These are phyloP conservation scores for Amazona guildingii DNA, from an alignment of 2,113 vertebrate genomes.

Conservation along the genomic window DNA sequence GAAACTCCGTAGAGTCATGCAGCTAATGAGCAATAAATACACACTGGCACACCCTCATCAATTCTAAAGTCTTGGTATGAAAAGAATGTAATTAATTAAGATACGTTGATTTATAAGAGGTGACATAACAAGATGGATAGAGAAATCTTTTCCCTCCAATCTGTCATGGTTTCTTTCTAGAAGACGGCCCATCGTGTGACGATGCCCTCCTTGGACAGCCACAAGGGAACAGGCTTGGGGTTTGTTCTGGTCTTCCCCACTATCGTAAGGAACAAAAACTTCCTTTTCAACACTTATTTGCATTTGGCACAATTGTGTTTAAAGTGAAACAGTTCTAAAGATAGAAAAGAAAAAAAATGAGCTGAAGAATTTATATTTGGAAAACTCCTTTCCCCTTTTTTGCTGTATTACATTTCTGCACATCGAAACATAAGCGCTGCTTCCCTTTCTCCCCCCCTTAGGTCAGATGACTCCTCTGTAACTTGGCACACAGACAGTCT, in stretches of 20 bases:
- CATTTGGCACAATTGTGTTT: slow-evolving; percentile 48
- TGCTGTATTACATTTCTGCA: slow-evolving; percentile 44
- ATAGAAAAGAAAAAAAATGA: slow-evolving; percentile 37
- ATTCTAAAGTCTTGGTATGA: slow-evolving; percentile 58
- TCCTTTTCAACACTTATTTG: slow-evolving; percentile 40
- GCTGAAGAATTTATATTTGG: slow-evolving; percentile 64
- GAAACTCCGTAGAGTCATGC: slow-evolving; percentile 44
- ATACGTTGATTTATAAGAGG: slow-evolving; percentile 59
- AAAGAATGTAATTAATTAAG: slow-evolving; percentile 62
- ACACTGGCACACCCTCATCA: slow-evolving; percentile 71
- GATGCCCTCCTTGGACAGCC: neutral
- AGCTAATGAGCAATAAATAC: slow-evolving; percentile 75
- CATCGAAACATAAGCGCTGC: slow-evolving; percentile 5
- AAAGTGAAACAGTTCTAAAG: slow-evolving; percentile 13
- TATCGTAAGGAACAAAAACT: neutral
- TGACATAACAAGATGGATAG: slow-evolving; percentile 74
- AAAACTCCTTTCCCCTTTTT: slow-evolving; percentile 67
- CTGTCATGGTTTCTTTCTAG: slow-evolving; percentile 42
- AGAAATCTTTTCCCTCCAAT: slow-evolving; percentile 66
- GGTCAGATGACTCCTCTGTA: slow-evolving; percentile 72
- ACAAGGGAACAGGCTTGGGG: neutral
- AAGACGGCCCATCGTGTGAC: neutral
- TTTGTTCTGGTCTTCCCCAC: neutral
- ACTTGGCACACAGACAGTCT: slow-evolving; percentile 49
- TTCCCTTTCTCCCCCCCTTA: slow-evolving; percentile 32